Conservation (phyloP, 1,140 invertebrate species). For the Conus betulinus region DNA sequence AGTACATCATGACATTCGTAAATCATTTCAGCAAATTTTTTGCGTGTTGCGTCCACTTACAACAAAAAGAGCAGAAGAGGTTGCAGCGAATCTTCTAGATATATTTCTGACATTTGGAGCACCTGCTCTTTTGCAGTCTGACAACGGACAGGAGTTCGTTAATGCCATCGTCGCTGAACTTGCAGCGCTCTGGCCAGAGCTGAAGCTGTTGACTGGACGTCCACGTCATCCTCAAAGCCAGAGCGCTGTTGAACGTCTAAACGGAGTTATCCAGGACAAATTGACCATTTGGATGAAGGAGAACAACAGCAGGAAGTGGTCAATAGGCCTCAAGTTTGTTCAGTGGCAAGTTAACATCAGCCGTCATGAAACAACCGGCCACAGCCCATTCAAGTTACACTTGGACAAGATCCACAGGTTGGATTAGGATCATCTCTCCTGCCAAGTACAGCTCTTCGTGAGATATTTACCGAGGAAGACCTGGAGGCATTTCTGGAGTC, state of each 20-base stretch:
- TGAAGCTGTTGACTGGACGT: neutral
- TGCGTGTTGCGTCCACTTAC: neutral
- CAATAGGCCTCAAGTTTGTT: neutral
- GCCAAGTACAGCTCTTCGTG: too few relatives aligned
- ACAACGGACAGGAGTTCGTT: neutral
- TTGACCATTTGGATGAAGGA: neutral
- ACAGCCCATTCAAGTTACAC: neutral
- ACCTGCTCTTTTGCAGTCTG: neutral
- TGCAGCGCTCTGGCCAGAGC: neutral
- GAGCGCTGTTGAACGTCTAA: neutral
- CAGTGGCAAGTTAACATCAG: conserved; percentile 6
- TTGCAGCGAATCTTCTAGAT: neutral
- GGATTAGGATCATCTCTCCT: too few relatives aligned
- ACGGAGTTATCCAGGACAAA: neutral
- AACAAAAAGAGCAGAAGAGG: neutral
- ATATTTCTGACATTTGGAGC: neutral
- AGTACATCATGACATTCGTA: neutral
- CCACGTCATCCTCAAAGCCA: neutral
- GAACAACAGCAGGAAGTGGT: neutral
- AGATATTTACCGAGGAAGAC: too few relatives aligned
- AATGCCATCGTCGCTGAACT: neutral
- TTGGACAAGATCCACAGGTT: neutral
- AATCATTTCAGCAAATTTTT: conserved; percentile 5
- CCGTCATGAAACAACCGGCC: neutral
- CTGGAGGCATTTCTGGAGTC: too few relatives aligned